Conservation (phyloP, 2,113 vertebrate genomes). For the Phalacrocorax aristotelis region DNA sequence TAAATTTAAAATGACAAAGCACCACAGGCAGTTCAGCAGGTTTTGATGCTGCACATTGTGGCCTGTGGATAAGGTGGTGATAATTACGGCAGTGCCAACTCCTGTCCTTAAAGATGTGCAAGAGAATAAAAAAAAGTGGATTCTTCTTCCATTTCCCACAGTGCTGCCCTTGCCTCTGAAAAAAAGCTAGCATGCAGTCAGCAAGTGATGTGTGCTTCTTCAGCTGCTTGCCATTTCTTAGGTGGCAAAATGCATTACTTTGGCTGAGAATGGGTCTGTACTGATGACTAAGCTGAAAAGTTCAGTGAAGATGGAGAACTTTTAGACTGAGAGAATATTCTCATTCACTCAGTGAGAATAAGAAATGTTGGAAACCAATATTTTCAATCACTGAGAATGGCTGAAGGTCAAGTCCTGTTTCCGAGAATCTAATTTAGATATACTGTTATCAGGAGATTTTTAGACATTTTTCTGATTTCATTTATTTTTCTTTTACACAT, state of each 20-base stretch:
- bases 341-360: fast-evolving
- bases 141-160: background rate
- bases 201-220: background rate
- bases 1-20: background rate
- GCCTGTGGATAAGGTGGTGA: background rate
- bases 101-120: background rate
- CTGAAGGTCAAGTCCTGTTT: slow-evolving; percentile 20
- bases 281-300: slow-evolving; percentile 25
- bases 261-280: background rate
- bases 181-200: background rate
- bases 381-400: background rate
- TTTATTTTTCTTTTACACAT: background rate
- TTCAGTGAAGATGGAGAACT: background rate
- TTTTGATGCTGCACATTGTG: background rate
- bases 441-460: background rate
- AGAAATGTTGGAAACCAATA: background rate
- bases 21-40: background rate
- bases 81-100: background rate
- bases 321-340: background rate
- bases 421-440: slow-evolving; percentile 28
- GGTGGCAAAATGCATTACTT: background rate
- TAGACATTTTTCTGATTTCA: slow-evolving; percentile 1
- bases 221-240: background rate
- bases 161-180: background rate
- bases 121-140: background rate